These are phyloP conservation scores for Clarias laeviceps DNA, from an alignment of 2,797 vertebrate genomes.

Conservation along the genomic window DNA sequence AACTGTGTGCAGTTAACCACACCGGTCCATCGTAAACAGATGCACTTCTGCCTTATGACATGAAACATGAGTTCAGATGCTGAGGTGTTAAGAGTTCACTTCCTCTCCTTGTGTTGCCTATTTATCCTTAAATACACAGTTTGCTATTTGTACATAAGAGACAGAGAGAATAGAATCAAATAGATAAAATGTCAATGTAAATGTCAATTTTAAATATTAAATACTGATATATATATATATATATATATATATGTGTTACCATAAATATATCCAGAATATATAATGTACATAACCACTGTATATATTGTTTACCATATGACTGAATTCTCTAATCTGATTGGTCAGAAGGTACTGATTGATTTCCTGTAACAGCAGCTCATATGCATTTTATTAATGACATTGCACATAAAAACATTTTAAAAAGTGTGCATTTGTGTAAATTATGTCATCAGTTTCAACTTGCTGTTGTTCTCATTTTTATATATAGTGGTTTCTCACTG, in stretches of 20 bases:
- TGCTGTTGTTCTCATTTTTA: neutral
- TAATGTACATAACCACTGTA: neutral
- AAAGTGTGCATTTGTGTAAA: neutral
- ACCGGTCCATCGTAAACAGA: neutral
- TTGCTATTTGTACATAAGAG: neutral
- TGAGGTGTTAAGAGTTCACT: neutral
- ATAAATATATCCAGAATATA: neutral
- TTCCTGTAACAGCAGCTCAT: neutral
- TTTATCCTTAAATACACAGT: slow-evolving; percentile 17
- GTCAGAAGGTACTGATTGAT: neutral
- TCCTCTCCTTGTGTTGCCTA: neutral
- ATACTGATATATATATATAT: no score
- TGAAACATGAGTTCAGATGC: neutral
- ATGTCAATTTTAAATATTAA: neutral
- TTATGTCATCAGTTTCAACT: neutral
- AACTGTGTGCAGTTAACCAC: neutral
- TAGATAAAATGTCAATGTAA: neutral
- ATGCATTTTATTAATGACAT: neutral
- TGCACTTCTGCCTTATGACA: neutral
- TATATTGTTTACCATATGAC: neutral
- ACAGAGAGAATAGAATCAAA: neutral
- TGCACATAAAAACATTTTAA: neutral
- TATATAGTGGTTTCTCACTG: neutral
- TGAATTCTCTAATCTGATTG: no score
- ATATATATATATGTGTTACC: no score